phyloP scores from a whole-genome alignment of 2,113 vertebrate genomes.

The Cichladusa arquata region DNA sequence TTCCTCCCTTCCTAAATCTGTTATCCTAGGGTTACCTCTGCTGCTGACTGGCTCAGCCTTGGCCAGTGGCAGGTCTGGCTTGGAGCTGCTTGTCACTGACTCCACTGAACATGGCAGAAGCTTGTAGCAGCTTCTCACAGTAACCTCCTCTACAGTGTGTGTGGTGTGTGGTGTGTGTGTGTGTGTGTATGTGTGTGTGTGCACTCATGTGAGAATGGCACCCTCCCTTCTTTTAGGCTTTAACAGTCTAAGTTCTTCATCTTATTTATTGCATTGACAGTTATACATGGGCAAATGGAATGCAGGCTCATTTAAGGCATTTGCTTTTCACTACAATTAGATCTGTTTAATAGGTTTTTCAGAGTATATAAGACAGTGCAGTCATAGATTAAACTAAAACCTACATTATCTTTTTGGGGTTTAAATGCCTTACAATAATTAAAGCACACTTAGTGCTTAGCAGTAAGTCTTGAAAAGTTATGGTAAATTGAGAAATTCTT shows the following conservation, averaged over 20 bases:
- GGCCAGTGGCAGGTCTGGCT: neutral
- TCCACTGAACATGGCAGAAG: neutral
- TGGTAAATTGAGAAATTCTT: neutral
- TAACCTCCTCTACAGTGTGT: neutral
- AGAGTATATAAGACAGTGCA: neutral
- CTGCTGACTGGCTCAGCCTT: neutral
- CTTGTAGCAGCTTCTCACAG: neutral
- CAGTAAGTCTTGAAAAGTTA: neutral
- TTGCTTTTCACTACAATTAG: neutral
- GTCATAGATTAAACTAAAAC: neutral
- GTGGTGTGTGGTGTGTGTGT: too few species aligned
- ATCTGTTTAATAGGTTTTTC: neutral
- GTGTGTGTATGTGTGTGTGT: neutral
- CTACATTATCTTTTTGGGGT: neutral
- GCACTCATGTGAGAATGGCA: fast-evolving
- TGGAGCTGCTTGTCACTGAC: neutral
- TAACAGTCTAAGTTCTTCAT: neutral
- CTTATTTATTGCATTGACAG: neutral
- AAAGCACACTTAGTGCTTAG: neutral
- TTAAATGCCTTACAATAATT: neutral
- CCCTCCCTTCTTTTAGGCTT: neutral
- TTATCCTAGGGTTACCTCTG: neutral
- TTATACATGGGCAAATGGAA: neutral
- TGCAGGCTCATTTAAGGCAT: neutral
- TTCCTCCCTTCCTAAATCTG: neutral